Evolutionary conservation across 2,797 vertebrate genomes (phyloP), one percentile per base, ranked within the genome.

Genomic region (Carapus acus): DNA sequence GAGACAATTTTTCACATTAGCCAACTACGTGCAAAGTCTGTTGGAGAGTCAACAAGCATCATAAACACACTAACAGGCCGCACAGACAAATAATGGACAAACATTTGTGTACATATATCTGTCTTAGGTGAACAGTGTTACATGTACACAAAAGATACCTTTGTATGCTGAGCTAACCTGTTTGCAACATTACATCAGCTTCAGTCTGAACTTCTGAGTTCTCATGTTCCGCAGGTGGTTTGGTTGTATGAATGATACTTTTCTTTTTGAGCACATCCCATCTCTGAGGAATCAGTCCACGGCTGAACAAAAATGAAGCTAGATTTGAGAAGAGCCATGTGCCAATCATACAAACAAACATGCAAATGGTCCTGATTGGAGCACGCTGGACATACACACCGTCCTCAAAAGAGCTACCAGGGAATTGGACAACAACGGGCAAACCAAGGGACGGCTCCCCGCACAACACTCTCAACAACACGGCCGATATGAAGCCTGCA

Each of bases 351-450:
- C 69, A 77, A 43, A 78, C 29, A 27, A 89, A 49, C 85, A 89
- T 21, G 0, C 77, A 85, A 62, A 89, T 77, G 0, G 85, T 86
- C 75, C 80, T 86, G 34, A 88, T 81, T 40, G 88, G 89, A 46
- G 88, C 76, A 8, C 46, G 51, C 65, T 90, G 88, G n/a, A 65
- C 34, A 36, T 85, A 84, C n/a, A 50, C 49, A 0, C 74, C 73
- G 0, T 86, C 64, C 20, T 74, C 62, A 9, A 82, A 23, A 27
- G 73, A 65, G 58, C 80, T 86, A 41, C 62, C 74, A 27, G 86
- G 79, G 54, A 88, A 85, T 36, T 6, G 49, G 45, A 90, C 73
- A 21, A 79, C 0, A 0, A 83, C 49, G 0, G 81, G 58, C 4
- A 89, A 67, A 9, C 72, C 65, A 13, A 90, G 2, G 0, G 27